Conservation (phyloP, 2,113 vertebrate genomes). For the Lota lota region DNA sequence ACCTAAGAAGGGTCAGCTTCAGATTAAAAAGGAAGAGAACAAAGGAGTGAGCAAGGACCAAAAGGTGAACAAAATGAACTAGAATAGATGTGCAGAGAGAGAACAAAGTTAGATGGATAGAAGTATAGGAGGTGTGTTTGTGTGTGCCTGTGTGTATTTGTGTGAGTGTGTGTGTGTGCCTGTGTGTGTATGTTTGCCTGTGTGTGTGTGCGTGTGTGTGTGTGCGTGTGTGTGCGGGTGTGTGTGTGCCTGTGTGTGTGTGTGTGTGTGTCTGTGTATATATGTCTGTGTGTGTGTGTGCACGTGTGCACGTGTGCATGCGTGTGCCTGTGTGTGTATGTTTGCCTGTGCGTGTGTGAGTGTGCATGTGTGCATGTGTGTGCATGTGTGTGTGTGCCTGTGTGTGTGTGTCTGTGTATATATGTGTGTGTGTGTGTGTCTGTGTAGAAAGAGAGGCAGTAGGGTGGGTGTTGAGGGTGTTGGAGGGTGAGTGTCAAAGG, state of each 20-base stretch:
- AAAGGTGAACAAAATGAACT: slow-evolving; percentile 15
- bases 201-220: neutral
- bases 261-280: neutral
- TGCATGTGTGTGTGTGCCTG: slow-evolving; percentile 1
- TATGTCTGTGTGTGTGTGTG: too few species aligned
- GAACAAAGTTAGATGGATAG: slow-evolving; percentile 5
- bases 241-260: neutral
- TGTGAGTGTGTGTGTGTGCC: neutral
- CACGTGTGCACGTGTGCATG: too few species aligned
- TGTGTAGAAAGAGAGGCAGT: slow-evolving; percentile 7
- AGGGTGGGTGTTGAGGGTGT: slow-evolving; percentile 6
- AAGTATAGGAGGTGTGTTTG: too few species aligned
- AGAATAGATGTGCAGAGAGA: slow-evolving; percentile 2
- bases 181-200: neutral
- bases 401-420: slow-evolving; percentile 16
- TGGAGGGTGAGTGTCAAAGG: slow-evolving; percentile 73
- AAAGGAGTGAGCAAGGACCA: slow-evolving; percentile 2
- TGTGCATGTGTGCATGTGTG: neutral
- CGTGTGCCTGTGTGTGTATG: neutral
- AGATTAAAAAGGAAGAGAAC: too few species aligned
- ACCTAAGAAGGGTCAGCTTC: too few species aligned
- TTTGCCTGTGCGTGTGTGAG: neutral
- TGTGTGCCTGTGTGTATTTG: too few species aligned
- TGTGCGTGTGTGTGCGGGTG: neutral
- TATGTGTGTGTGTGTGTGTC: slow-evolving; percentile 31